Conservation (phyloP, 2,888 invertebrate species). For the Caenorhabditis sp. region DNA sequence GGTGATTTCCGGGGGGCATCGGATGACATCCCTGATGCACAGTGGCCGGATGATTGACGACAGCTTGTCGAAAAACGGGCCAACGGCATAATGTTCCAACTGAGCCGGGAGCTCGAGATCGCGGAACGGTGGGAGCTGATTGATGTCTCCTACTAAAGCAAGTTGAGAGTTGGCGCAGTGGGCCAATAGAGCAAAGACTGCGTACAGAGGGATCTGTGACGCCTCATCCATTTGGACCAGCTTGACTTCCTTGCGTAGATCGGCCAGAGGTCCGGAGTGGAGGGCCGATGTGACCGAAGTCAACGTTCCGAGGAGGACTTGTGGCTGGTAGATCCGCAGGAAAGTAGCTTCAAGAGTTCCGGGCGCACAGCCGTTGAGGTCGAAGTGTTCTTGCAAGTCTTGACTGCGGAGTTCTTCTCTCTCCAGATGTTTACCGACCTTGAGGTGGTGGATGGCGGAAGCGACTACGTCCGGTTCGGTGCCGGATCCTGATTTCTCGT, state of each 20-base stretch:
- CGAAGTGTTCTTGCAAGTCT: background rate
- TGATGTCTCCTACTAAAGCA: background rate
- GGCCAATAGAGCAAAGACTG: background rate
- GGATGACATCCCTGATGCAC: background rate
- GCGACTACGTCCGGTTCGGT: background rate
- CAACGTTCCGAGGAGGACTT: background rate
- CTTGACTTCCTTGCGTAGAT: background rate
- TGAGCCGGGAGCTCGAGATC: background rate
- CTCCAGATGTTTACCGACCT: background rate
- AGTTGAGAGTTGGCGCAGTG: background rate
- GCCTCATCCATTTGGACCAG: background rate
- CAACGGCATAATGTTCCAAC: background rate
- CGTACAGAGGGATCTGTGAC: background rate
- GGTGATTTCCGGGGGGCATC: background rate
- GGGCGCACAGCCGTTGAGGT: background rate
- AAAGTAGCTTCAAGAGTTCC: background rate
- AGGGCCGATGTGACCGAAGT: background rate
- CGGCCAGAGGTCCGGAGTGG: background rate
- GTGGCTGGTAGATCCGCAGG: background rate
- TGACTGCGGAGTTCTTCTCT: background rate
- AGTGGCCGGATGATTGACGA: background rate
- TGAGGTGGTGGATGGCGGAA: background rate
- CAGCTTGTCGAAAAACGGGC: background rate
- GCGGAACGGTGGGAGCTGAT: background rate
- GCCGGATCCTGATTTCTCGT: background rate